Percentiles rank a stretch among this genome's conserved stretches.
Evolutionary conservation across 2,888 invertebrate genomes (phyloP).

Genomic region (Lacanobia wlatinum): DNA sequence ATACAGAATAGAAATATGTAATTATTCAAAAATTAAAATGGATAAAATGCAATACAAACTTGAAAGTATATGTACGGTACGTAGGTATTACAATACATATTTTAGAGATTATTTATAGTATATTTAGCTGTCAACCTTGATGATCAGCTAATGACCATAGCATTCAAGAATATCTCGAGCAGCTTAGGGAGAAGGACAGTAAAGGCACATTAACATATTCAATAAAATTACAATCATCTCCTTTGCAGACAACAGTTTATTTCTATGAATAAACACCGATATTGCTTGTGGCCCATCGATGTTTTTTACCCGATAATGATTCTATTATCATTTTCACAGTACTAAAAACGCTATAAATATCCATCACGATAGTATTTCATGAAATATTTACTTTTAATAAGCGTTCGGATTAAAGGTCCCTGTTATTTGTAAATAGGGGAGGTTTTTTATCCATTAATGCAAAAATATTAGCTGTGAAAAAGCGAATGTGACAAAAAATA

Average conservation of each 20-base stretch:
- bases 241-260: neutral
- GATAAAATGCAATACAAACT: no score
- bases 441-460: constrained; percentile 77
- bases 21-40: no score
- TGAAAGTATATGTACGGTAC: no score
- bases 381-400: constrained; percentile 91
- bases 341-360: constrained; percentile 69
- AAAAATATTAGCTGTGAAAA: constrained; percentile 73
- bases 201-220: neutral
- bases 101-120: no score
- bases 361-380: constrained; percentile 77
- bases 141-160: neutral
- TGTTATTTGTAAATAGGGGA: constrained; percentile 88
- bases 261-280: neutral
- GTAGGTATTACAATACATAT: no score
- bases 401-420: constrained; percentile 89
- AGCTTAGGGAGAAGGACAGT: neutral
- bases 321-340: constrained; percentile 6
- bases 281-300: neutral
- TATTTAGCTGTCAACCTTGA: neutral
- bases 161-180: neutral
- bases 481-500: constrained; percentile 76
- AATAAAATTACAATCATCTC: neutral
- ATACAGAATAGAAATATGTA: no score
- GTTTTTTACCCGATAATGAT: constrained; percentile 12